A percentile compares a stretch with the other conserved stretches of the same genome.
Evolutionary conservation across 2,888 invertebrate species (phyloP).

Genomic region (Cylloceria caligata): DNA sequence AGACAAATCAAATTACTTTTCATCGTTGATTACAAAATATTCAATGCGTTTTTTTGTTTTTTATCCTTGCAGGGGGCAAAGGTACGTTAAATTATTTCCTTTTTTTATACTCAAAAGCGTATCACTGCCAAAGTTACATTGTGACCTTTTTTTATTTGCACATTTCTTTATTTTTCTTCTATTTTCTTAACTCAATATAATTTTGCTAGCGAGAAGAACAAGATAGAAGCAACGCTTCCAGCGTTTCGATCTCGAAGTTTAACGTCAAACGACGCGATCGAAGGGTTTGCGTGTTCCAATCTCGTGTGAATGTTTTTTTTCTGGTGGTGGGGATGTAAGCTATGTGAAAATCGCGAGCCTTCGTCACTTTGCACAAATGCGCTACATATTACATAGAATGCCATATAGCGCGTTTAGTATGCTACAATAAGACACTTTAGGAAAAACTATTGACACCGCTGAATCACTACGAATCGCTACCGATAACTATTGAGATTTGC

Average conservation of each 20-base stretch:
- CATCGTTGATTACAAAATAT: conserved; percentile 71
- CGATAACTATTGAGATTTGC: too few relatives aligned
- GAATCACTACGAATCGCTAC: too few relatives aligned
- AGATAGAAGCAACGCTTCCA: conserved; percentile 43
- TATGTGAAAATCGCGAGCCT: not conserved
- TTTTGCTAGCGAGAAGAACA: conserved; percentile 29
- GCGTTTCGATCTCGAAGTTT: conserved; percentile 61
- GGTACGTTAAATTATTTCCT: conserved; percentile 86
- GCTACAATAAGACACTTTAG: too few relatives aligned
- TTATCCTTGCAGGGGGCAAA: conserved; percentile 87
- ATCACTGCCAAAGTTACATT: conserved; percentile 59
- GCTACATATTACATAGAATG: conserved; percentile 16
- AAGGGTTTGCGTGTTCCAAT: conserved; percentile 42
- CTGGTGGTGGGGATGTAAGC: conserved; percentile 14
- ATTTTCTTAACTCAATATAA: not conserved
- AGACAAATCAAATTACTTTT: conserved; percentile 52
- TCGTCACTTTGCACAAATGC: conserved; percentile 53
- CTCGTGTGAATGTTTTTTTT: conserved; percentile 17
- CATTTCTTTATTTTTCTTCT: conserved; percentile 47
- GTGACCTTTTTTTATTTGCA: not conserved
- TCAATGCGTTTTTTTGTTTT: conserved; percentile 80
- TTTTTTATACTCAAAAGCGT: conserved; percentile 51
- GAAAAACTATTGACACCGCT: too few relatives aligned
- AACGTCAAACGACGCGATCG: conserved; percentile 54
- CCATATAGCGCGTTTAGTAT: not conserved